Base-by-base conservation (phyloP, 2,888 invertebrate species). In the Eilema caniola region DNA sequence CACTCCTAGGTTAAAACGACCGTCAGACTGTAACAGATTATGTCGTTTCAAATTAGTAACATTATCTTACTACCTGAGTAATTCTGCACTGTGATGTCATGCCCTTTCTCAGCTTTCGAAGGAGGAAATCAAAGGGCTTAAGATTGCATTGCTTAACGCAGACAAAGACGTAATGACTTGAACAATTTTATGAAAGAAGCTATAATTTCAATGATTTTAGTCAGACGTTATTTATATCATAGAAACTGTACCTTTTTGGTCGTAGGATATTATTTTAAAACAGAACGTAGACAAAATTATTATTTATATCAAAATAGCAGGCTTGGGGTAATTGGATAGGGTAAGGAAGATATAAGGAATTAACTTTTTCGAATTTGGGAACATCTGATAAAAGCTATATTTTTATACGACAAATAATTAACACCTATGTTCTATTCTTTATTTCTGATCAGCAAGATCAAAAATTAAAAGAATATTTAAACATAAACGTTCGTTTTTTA, bases 41-140 rank as follows among this genome's bases (percentile, higher is more conserved):
- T n/a, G 41, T 24, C n/a, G 41, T 63, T 73, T 41, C 41, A 69
- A 70, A 62, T 67, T 62, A 67, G 65, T 62, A 67, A 70, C 23
- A 57, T 47, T 61, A 75, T 67, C 57, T 53, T 66, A 56, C 47
- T 31, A 28, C 53, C 12, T 53, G 28, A 47, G n/a, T 41, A 37
- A 63, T 56, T 56, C 33, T n/a, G 5, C 47, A 3, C 63, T 12
- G 25, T 25, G 23, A 41, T 53, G 4, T 59, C 56, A 62, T 59
- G 25, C 62, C 59, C 25, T 61, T 56, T 25, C 47, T 70, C 67
- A 53, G 28, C 28, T 66, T 75, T 68, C 68, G 53, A 66, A 65
- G 60, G 66, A 28, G 56, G 16, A n/a, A 57, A 62, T 70, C 64
- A 74, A 79, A 76, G 69, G 60, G 31, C 25, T 57, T 11, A 16